A percentile compares a stretch with the other conserved stretches of the same genome.
Evolutionary conservation across 2,888 invertebrate genomes (phyloP).

Genomic region (Sarcophaga subvicina): DNA sequence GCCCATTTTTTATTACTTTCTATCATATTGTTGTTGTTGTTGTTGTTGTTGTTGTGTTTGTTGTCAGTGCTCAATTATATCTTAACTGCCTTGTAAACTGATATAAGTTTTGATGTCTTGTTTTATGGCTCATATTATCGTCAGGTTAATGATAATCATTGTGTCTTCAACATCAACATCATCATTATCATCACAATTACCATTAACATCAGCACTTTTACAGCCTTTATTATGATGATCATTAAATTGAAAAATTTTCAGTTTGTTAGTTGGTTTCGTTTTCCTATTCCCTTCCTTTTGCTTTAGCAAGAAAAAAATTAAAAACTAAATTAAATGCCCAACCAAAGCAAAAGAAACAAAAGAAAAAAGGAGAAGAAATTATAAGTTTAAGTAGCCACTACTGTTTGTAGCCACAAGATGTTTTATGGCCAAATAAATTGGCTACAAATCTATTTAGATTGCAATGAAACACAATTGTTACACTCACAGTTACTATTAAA

Average conservation of each 20-base stretch:
- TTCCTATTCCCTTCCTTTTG: too few relatives aligned
- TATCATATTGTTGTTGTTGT: neutral
- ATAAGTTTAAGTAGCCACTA: slow-evolving; percentile 27
- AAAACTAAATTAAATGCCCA: slow-evolving; percentile 16
- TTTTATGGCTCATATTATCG: slow-evolving; percentile 49
- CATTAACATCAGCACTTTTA: neutral
- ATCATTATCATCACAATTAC: slow-evolving; percentile 27
- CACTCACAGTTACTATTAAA: neutral
- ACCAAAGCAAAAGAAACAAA: slow-evolving; percentile 18
- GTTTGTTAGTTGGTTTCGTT: too few relatives aligned
- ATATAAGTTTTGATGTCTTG: slow-evolving; percentile 63
- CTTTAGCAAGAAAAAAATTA: neutral
- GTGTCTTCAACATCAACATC: slow-evolving; percentile 19
- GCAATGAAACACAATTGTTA: neutral
- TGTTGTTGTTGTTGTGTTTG: too few relatives aligned
- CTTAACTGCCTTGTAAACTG: slow-evolving; percentile 55
- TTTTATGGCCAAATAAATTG: slow-evolving; percentile 41
- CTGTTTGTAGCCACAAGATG: slow-evolving; percentile 16
- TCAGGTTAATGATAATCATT: slow-evolving; percentile 11
- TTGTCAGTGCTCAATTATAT: neutral
- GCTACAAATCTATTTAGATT: slow-evolving; percentile 13
- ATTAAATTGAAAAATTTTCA: neutral
- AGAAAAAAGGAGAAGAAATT: neutral
- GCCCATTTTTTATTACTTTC: neutral
- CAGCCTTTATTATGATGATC: slow-evolving; percentile 20